phyloP scores from a whole-genome alignment of 64 coral and sea anemone species.

The Montipora foliosa region DNA sequence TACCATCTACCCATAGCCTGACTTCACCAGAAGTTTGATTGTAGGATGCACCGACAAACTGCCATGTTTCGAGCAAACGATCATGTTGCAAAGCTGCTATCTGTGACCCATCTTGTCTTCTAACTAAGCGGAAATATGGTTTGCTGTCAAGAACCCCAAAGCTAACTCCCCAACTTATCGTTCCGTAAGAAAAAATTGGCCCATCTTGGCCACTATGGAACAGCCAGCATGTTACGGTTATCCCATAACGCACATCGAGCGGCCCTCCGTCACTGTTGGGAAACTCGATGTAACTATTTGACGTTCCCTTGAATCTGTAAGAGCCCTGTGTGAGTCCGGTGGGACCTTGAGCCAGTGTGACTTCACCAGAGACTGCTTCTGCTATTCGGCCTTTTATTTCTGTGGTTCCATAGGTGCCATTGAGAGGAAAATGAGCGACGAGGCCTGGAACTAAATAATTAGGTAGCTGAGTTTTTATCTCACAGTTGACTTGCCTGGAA shows the following conservation, averaged over 20 bases:
- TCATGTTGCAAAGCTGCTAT: neutral
- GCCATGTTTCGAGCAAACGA: neutral
- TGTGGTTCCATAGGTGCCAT: neutral
- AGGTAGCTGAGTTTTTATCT: neutral
- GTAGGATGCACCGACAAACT: slow-evolving; percentile 17
- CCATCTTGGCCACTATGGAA: slow-evolving; percentile 19
- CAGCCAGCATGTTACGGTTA: slow-evolving; percentile 44
- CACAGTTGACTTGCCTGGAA: too few species aligned
- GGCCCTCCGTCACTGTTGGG: neutral
- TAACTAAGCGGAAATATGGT: neutral
- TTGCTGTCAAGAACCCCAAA: neutral
- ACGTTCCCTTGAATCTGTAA: slow-evolving; percentile 28
- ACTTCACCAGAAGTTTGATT: slow-evolving; percentile 1
- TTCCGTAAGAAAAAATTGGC: slow-evolving; percentile 12
- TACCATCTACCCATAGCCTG: slow-evolving; percentile 46
- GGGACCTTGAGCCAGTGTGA: slow-evolving; percentile 15
- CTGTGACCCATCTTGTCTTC: neutral
- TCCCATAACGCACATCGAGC: slow-evolving; percentile 43
- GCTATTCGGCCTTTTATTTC: neutral
- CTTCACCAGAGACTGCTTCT: neutral
- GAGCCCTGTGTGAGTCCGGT: slow-evolving; percentile 43
- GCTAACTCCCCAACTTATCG: neutral
- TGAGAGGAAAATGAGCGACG: slow-evolving; percentile 12
- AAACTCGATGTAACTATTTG: slow-evolving; percentile 71
- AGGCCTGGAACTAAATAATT: neutral